Percentiles rank a stretch among this genome's conserved stretches.
Conservation (phyloP, 2,888 invertebrate genomes). For the Drosophila setosimentum region DNA sequence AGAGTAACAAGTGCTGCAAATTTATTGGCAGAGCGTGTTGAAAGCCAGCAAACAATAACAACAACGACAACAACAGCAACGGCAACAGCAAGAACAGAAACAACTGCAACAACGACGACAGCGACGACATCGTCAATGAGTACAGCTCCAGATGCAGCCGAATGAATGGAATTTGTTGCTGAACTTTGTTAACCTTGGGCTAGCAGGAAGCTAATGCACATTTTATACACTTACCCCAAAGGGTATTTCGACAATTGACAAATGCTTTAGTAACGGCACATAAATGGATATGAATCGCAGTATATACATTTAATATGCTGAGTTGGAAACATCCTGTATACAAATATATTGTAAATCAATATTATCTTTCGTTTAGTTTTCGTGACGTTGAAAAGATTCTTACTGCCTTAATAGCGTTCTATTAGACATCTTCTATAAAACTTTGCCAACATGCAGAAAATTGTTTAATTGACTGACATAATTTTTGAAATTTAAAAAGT, state of each 20-base stretch:
- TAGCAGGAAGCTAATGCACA: constrained; percentile 70
- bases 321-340: not conserved
- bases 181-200: constrained; percentile 76
- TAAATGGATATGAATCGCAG: not conserved
- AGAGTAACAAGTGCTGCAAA: constrained; percentile 78
- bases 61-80: constrained; percentile 25
- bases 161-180: constrained; percentile 75
- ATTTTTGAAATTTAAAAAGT: not conserved
- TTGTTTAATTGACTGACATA: not conserved
- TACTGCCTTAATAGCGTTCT: not conserved
- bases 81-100: constrained; percentile 13
- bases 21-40: constrained; percentile 79
- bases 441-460: not conserved
- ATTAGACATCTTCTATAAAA: not conserved
- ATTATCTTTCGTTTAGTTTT: not conserved
- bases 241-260: constrained; percentile 24
- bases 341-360: not conserved
- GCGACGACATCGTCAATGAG: constrained; percentile 73
- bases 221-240: constrained; percentile 54
- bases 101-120: constrained; percentile 29
- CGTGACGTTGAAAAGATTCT: not conserved
- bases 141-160: constrained; percentile 53
- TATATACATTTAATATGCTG: not conserved
- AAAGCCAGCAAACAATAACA: constrained; percentile 61
- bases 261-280: constrained; percentile 7